Percentiles rank a stretch among this genome's conserved stretches.
Conservation (phyloP, 2,113 vertebrate genomes). For the Scopus umbretta region DNA sequence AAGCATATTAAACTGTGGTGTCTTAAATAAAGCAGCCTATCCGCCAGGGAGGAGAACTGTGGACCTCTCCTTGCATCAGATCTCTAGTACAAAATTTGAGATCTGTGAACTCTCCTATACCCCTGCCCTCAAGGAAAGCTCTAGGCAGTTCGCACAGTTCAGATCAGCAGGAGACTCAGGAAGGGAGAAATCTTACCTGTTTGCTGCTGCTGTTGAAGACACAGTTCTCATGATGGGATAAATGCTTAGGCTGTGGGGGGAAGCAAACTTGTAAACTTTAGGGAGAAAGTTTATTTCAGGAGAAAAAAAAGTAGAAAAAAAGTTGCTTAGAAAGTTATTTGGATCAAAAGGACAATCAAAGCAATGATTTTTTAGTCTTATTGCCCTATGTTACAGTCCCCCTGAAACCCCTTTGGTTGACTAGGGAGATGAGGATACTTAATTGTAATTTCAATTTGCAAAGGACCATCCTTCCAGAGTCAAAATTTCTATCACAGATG, state of each 20-base stretch:
- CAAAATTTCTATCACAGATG: not conserved
- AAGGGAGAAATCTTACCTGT: not conserved
- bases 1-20: not conserved
- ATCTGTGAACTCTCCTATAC: not conserved
- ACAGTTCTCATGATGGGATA: not conserved
- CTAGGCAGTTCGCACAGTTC: not conserved
- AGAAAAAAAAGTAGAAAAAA: not conserved
- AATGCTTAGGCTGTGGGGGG: not conserved
- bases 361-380: not conserved
- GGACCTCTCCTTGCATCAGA: not conserved
- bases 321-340: not conserved
- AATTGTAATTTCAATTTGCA: not conserved
- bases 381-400: not conserved
- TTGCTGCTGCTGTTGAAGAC: not conserved
- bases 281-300: not conserved
- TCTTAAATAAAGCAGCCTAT: not conserved
- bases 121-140: not conserved
- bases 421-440: not conserved
- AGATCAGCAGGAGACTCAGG: not conserved
- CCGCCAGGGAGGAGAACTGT: not conserved
- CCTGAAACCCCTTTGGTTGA: not conserved
- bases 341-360: not conserved
- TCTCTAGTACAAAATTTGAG: not conserved
- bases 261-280: not conserved
- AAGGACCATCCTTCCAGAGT: not conserved